Base-by-base conservation (phyloP, 2,888 invertebrate genomes). In the Noctua pronuba region DNA sequence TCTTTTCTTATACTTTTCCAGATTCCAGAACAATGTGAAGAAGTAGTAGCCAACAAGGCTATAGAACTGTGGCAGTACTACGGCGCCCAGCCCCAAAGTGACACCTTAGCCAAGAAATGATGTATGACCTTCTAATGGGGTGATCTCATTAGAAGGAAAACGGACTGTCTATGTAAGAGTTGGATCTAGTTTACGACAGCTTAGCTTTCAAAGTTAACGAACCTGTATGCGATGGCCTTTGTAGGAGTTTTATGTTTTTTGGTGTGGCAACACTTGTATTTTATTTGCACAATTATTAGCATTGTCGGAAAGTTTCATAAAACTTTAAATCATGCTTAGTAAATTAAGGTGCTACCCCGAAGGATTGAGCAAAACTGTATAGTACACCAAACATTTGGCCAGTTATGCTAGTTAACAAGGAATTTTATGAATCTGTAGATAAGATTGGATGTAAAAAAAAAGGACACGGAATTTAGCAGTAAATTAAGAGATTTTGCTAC, bases 1-100 rank as follows among this genome's bases (percentile, higher is more conserved):
- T 41, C 10, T 21, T 65, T 67, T 21, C 38, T 31, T 65, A 49
- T 52, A 49, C 8, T 46, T 66, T 69, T 52, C 21, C 92, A 98
- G 98, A 97, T 98, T 86, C 97, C 98, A 7, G 98, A 98, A 92
- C 98, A 99, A 94, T 97, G 97, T 88, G 98, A 98, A 85, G 99
- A 98, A 92, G 97, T 98, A 5, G 98, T 99, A 80, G 98, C 98
- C 0, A 98, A 98, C 91, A 98, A 99, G 94, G 98, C 98, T 1
- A 98, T 99, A 11, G 98, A 99, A 90, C 96, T 98, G 87, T 98
- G 99, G 98, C 98, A 98, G 92, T 98, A 98, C 91, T 98, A 98
- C 92, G 98, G 98, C 77, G 98, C 96, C 4, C 96, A 95, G 77
- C 96, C 96, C 0, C 96, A 96, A 79, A 95, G 91, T 74, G 96